These are phyloP conservation scores for Calephelis nemesis DNA, from an alignment of 1,140 invertebrate genomes.

Conservation along the genomic window DNA sequence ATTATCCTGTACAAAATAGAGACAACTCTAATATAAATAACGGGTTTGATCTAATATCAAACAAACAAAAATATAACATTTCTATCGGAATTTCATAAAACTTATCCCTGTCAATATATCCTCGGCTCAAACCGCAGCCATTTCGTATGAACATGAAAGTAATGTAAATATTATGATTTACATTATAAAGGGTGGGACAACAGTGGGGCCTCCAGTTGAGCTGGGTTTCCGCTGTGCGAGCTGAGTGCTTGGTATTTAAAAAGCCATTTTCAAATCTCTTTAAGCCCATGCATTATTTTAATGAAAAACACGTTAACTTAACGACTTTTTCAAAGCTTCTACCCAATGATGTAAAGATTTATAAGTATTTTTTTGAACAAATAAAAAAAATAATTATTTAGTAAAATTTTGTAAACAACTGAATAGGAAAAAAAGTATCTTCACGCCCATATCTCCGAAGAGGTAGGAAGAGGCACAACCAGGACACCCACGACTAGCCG, in stretches of 20 bases:
- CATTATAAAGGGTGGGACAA: slow-evolving; percentile 15
- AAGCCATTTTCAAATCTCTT: slow-evolving; percentile 10
- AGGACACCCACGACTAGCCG: too few relatives aligned
- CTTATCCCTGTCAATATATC: slow-evolving; percentile 9
- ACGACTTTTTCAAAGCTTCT: slow-evolving; percentile 5
- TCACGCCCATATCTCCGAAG: too few relatives aligned
- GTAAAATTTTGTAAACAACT: too few relatives aligned
- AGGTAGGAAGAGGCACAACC: too few relatives aligned
- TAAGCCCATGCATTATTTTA: slow-evolving; percentile 13
- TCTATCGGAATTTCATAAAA: slow-evolving; percentile 9
- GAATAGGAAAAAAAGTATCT: too few relatives aligned
- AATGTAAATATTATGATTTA: slow-evolving; percentile 15
- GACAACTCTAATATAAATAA: too few relatives aligned
- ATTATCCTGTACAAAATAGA: too few relatives aligned
- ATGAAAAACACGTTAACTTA: slow-evolving; percentile 9
- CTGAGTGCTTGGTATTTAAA: slow-evolving; percentile 14
- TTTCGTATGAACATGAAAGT: slow-evolving; percentile 8
- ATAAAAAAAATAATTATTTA: too few relatives aligned
- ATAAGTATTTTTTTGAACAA: not conserved
- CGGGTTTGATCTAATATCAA: not conserved
- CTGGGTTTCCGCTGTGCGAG: not conserved
- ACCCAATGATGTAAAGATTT: not conserved
- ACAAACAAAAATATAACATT: slow-evolving; percentile 9
- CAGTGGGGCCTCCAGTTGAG: not conserved
- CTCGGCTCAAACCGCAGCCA: slow-evolving; percentile 4